These are phyloP conservation scores for Choloepus didactylus DNA, from an alignment of 2,797 vertebrate genomes.

Conservation along the genomic window DNA sequence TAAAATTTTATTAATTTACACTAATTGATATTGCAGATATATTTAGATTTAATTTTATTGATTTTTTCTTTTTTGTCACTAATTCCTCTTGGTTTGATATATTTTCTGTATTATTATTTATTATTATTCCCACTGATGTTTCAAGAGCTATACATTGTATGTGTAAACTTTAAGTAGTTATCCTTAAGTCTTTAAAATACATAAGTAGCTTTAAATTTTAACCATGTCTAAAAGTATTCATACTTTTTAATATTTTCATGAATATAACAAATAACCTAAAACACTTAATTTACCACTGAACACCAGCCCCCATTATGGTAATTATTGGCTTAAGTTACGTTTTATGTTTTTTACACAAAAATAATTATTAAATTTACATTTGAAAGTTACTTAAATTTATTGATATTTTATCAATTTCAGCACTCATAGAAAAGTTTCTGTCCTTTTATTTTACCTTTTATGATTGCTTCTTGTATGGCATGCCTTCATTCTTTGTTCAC, in stretches of 20 bases:
- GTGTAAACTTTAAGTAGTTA: not conserved
- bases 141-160: not conserved
- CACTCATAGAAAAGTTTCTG: not conserved
- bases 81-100: not conserved
- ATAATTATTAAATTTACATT: constrained; percentile 18
- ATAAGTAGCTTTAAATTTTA: constrained; percentile 27
- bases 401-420: not conserved
- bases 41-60: constrained; percentile 19
- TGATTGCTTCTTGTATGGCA: not conserved
- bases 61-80: not conserved
- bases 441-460: not conserved
- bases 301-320: not conserved
- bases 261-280: not conserved
- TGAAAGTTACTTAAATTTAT: not conserved
- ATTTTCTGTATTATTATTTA: not conserved
- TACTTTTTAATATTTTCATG: not conserved
- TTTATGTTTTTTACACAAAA: not conserved
- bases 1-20: not conserved
- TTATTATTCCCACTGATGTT: not conserved
- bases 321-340: not conserved
- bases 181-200: not conserved
- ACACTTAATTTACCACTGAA: not conserved
- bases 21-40: not conserved
- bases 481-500: not conserved
- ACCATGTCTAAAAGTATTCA: not conserved